Evolutionary conservation across 2,888 invertebrate species (phyloP).

Genomic region (Drosophila kanekoi): DNA sequence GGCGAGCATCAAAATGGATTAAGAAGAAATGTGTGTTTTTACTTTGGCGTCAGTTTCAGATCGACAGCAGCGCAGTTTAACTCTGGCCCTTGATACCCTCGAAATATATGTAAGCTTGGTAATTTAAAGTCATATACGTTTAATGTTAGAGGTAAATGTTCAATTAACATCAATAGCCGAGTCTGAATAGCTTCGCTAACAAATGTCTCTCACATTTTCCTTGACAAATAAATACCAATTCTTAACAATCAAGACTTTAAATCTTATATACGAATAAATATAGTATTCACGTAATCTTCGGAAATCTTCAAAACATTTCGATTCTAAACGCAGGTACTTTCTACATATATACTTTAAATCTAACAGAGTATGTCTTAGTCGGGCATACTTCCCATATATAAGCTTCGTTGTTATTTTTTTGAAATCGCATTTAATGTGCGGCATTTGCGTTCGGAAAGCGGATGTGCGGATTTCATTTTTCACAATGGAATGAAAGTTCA

Average conservation of each 20-base stretch:
- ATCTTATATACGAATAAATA: too few species aligned
- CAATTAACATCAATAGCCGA: too few species aligned
- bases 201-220: too few species aligned
- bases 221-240: too few species aligned
- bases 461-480: constrained; percentile 61
- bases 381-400: not conserved
- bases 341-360: not conserved
- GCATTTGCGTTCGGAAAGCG: constrained; percentile 54
- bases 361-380: not conserved
- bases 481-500: constrained; percentile 73
- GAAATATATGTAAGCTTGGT: too few species aligned
- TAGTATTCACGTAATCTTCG: too few species aligned
- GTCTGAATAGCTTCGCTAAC: too few species aligned
- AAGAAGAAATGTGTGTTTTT: constrained; percentile 61
- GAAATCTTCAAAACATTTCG: too few species aligned
- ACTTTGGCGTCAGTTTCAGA: constrained; percentile 53
- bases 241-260: too few species aligned
- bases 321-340: too few species aligned
- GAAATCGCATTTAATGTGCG: constrained; percentile 63
- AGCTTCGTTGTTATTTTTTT: constrained; percentile 29
- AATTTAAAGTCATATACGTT: too few species aligned
- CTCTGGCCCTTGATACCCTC: constrained; percentile 20
- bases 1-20: constrained; percentile 69
- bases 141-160: too few species aligned
- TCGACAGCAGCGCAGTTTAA: constrained; percentile 22